phyloP scores from a whole-genome alignment of 1,140 invertebrate genomes.

The Aphaenogaster floridana region DNA sequence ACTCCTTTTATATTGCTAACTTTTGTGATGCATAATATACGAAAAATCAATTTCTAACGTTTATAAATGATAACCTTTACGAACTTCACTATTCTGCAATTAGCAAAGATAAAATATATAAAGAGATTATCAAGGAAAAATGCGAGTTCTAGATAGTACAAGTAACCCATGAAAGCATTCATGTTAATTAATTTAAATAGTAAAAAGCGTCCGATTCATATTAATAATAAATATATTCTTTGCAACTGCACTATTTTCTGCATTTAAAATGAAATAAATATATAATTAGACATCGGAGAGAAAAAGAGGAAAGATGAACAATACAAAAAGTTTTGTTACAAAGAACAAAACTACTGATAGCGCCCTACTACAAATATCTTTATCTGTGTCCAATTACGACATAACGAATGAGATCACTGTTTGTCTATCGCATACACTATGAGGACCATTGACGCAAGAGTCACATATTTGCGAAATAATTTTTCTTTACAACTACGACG shows the following conservation, averaged over 20 bases:
- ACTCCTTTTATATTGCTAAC: neutral
- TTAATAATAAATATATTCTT: neutral
- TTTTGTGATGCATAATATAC: neutral
- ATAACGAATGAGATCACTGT: neutral
- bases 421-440: neutral
- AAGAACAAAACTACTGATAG: neutral
- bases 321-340: neutral
- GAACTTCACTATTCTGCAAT: neutral
- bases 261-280: neutral
- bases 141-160: neutral
- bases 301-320: neutral
- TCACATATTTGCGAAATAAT: slow-evolving; percentile 7
- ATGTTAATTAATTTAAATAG: neutral
- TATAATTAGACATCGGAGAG: neutral
- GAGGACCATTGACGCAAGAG: neutral
- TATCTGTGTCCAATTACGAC: neutral
- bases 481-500: neutral
- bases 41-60: neutral
- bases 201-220: neutral
- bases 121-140: neutral
- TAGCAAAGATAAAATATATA: neutral
- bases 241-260: neutral
- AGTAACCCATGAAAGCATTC: neutral
- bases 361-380: neutral
- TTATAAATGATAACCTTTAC: neutral